Base-by-base conservation (phyloP, 1,140 invertebrate species). In the Drosophila sp. region DNA sequence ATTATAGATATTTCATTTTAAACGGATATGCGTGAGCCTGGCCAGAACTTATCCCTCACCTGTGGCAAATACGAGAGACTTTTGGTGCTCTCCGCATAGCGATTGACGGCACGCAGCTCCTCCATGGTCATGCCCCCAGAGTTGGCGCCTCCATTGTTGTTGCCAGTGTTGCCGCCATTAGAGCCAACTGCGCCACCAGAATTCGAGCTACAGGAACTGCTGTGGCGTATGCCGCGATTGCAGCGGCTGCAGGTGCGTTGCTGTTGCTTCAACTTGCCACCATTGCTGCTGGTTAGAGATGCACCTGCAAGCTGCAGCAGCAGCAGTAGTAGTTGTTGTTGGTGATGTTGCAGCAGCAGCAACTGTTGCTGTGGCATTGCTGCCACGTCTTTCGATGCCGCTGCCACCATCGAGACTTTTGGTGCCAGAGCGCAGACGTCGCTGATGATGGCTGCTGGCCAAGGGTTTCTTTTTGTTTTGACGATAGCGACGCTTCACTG, bases 1-100 rank as follows among this genome's bases (percentile, higher is more conserved):
- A 25, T 16, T 16, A 16, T 48, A 7, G 25, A 11, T n/a, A 11
- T n/a, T 46, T 59, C 21, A 29, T 59, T 78, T 81, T 76, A 91
- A 74, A 91, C 86, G 66, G 90, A 91, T 74, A 91, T 89, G 75
- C 84, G 79, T 75, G 90, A 91, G 79, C 79, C 80, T 72, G 78
- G 82, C 78, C 91, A 80, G 77, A 80, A 86, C 78, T 91, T 80
- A 91, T 92, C 89, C 92, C 92, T 93, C 94, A 97, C 96, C 95
- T 97, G 96, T 76, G 97, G 97, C 89, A 98, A 93, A 92, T 97
- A 98, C 74, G 96, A 97, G 77, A 98, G 94, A 92, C 96, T 97
- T 92, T 97, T 97, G 13, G 97, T 97, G 92, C 96, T 97, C 93
- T 98, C 97, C n/a, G 97, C 96, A 92, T 97, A 97, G 78, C 96